Evolutionary conservation across 2,888 invertebrate genomes (phyloP), one percentile per base, ranked within the genome.

Genomic region (Microctonus brassicae): DNA sequence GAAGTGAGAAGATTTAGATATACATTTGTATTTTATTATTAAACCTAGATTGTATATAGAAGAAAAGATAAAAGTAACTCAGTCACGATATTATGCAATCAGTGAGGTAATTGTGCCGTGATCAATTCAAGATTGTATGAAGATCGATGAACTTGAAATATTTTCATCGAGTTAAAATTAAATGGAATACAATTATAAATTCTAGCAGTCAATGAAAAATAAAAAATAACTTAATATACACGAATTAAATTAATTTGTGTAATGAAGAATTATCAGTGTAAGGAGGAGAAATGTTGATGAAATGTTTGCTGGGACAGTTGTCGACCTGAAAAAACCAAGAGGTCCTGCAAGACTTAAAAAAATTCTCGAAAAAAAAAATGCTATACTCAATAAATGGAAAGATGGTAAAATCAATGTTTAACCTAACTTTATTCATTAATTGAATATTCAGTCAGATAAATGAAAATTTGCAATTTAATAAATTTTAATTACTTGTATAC

Each of bases 321-420:
- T 47, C 72, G 75, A 73, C 70, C 69, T 79, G 57, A 81, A 87
- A 73, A 85, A 89, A 80, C 87, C 87, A 70, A 88, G 86, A 75
- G 87, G 87, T 77, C 86, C 89, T 58, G 87, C 89, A 72, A 88
- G 87, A 80, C 81, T 89, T 75, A 87, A 87, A 78, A 89, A 88
- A 62, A 75, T 84, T 79, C 87, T 87, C 81, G 88, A 90, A 78
- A 89, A 86, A 80, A 89, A 89, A 76, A 88, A 88, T 70, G 85
- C 88, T 73, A 86, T 90, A 74, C 87, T 90, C 66, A 84, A 83
- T 76, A 88, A 88, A 77, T 90, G 90, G 90, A 88, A 89, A 80
- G 85, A 90, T 88, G 90, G 90, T 90, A 90, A 81, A 73, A 74
- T 13, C 60, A 33, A 10, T 26, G 4, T 70, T 47, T 61, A 34